Percentiles rank a stretch among this genome's conserved stretches.
phyloP scores from a whole-genome alignment of 1,140 invertebrate species.

The Pteromalus puparum region DNA sequence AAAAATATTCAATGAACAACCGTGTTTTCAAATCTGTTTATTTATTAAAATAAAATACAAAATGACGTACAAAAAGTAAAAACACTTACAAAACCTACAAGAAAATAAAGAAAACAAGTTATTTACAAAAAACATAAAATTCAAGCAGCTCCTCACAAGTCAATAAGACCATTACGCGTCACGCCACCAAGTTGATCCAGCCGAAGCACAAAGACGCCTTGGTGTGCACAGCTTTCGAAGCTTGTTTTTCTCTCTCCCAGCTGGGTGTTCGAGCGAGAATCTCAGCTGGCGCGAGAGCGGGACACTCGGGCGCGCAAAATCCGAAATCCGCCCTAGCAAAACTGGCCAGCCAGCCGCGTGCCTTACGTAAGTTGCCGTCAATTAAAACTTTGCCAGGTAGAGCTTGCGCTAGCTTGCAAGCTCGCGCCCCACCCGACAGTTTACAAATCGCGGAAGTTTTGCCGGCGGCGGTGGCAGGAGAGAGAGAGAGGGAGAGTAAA shows the following conservation, averaged over 20 bases:
- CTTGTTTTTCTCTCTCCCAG: constrained; percentile 3
- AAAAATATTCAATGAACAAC: too few species aligned
- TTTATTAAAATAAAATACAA: too few species aligned
- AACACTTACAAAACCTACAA: too few species aligned
- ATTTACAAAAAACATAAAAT: too few species aligned
- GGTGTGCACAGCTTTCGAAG: background rate
- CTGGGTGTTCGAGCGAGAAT: background rate
- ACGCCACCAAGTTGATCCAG: background rate
- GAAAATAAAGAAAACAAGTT: too few species aligned
- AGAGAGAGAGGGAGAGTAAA: background rate
- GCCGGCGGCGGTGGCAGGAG: background rate
- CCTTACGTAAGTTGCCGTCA: constrained; percentile 53
- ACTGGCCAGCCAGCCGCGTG: constrained; percentile 17
- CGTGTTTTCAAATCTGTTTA: too few species aligned
- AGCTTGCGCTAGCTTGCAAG: constrained; percentile 15
- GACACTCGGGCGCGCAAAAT: background rate
- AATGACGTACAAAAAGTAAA: too few species aligned
- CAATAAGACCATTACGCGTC: background rate
- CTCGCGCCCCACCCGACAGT: constrained; percentile 40
- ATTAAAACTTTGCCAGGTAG: constrained; percentile 62
- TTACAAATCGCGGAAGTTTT: constrained; percentile 60
- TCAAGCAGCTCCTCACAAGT: background rate
- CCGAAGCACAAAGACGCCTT: background rate
- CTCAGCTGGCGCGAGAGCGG: background rate
- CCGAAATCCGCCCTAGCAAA: constrained; percentile 23